Evolutionary conservation across 2,888 invertebrate species (phyloP), one percentile per base, ranked within the genome.

Genomic region (Zaprionus obscuricornis): DNA sequence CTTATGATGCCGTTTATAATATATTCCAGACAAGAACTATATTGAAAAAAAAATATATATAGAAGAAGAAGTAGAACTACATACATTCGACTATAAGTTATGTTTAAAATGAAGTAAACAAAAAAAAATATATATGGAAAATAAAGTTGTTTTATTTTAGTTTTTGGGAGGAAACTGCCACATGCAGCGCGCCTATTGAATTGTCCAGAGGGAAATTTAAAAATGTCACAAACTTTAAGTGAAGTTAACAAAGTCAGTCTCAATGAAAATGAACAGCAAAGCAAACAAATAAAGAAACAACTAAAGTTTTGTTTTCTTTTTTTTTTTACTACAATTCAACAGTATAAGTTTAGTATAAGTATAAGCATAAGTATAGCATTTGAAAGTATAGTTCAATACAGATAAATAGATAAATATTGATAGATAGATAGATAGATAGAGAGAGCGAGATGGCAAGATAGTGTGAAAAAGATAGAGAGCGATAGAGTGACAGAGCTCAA

Each of bases 1-100:
- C 49, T 82, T 74, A 74, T 64, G 66, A 58, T 58, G 54, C 56
- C 56, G 64, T 59, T 82, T 64, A 66, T 74, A 52, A 66, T 58
- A 59, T 74, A 54, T 55, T 54, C 10, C 20, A 54, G 49, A 26
- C 11, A 54, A 46, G 14, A 43, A 51, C 59, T 50, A 50, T 63
- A 57, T 55, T 50, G 39, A 55, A 57, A 78, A 50, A 51, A 46
- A 46, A 52, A 17, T 50, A 50, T 63, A 57, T 55, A 47, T 39
- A 55, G 58, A 78, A 50, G 49, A 46, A 46, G 52, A 17, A 3
- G 26, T 26, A 45, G 8, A 42, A 13, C 42, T 33, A 47, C 34
- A 46, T 11, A 33, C n/a, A n/a, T n/a, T n/a, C n/a, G n/a, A n/a
- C n/a, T n/a, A n/a, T n/a, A n/a, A n/a, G n/a, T n/a, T n/a, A n/a